Base-by-base conservation (phyloP, 2,888 invertebrate genomes). In the Silvanus unidentatus region DNA sequence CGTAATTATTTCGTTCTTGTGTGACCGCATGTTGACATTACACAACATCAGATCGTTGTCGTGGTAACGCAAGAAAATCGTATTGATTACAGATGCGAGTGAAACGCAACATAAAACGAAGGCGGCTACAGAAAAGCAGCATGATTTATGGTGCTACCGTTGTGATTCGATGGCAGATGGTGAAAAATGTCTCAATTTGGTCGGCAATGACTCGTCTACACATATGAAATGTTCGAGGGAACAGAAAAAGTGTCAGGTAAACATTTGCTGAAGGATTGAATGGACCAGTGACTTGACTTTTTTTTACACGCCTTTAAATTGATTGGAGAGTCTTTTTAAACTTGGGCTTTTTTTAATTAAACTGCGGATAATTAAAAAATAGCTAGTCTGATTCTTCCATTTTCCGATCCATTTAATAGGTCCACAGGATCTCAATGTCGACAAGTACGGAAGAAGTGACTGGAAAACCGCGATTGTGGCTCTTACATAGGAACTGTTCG, bases 371-470 rank as follows among this genome's bases (percentile, higher is more conserved):
- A n/a, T n/a, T n/a, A n/a, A n/a, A n/a, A n/a, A n/a, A n/a, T n/a
- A n/a, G n/a, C n/a, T n/a, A n/a, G n/a, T n/a, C n/a, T n/a, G n/a
- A n/a, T n/a, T n/a, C n/a, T n/a, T n/a, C n/a, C n/a, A n/a, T n/a
- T n/a, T n/a, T n/a, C n/a, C n/a, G n/a, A n/a, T n/a, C n/a, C n/a
- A n/a, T n/a, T n/a, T 50, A 52, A 16, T 48, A 87, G 86, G 88
- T 89, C 5, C 87, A 88, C 66, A 79, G 86, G 36, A 88, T 87
- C 65, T 88, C 89, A 0, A 89, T 87, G 69, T 88, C 88, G 4
- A 86, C 86, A 2, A 87, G 86, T 43, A 89, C 82, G 0, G 89
- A 89, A 64, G 89, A 90, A 65, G 75, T 80, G 16, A 82, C 83
- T 0, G 86, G 88, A 1, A 81, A 79, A 8, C 84, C 84, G 0